Conservation (phyloP, 2,797 vertebrate species). For the Ispidina picta region DNA sequence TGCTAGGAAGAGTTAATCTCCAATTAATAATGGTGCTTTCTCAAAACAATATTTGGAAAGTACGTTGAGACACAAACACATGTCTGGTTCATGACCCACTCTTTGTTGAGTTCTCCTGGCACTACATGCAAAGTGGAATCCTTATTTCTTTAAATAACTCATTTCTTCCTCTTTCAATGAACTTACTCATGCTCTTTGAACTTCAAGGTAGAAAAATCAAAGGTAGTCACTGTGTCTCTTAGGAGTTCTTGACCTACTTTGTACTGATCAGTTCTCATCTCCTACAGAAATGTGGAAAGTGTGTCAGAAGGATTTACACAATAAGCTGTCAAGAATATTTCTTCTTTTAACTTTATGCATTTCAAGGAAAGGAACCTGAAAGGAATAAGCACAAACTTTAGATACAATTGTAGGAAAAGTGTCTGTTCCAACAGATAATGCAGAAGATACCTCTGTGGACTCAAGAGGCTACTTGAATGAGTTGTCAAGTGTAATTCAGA, state of each 20-base stretch:
- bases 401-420: slow-evolving; percentile 8
- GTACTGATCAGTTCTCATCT: slow-evolving; percentile 59
- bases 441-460: neutral
- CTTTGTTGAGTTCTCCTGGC: neutral
- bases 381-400: slow-evolving; percentile 21
- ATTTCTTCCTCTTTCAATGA: slow-evolving; percentile 61
- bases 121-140: slow-evolving; percentile 25
- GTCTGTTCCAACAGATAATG: neutral
- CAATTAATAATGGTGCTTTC: neutral
- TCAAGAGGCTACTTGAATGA: slow-evolving; percentile 8
- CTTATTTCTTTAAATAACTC: slow-evolving; percentile 65
- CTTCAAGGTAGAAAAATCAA: slow-evolving; percentile 79
- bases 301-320: slow-evolving; percentile 63
- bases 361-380: slow-evolving; percentile 34
- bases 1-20: neutral
- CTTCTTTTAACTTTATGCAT: slow-evolving; percentile 53
- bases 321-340: slow-evolving; percentile 42
- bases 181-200: slow-evolving; percentile 79
- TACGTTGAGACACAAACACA: rapidly evolving
- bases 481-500: slow-evolving; percentile 11
- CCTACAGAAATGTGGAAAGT: slow-evolving; percentile 54
- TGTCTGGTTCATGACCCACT: neutral
- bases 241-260: slow-evolving; percentile 80
- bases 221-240: slow-evolving; percentile 74
- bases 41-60: neutral